Conservation (phyloP, 2,113 vertebrate genomes). For the Smithornis capensis region DNA sequence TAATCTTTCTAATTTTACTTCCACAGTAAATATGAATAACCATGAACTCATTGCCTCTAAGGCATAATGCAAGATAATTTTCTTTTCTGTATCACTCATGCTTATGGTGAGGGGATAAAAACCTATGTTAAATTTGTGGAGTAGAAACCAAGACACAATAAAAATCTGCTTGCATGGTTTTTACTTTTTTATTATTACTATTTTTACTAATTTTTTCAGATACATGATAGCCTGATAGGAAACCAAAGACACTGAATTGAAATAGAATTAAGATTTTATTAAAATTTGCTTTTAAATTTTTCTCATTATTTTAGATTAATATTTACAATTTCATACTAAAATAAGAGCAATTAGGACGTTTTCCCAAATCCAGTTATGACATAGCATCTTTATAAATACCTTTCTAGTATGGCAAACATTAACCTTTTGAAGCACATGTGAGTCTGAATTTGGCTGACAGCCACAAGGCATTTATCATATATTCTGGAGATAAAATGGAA, state of each 20-base stretch:
- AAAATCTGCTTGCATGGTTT: neutral
- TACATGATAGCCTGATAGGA: neutral
- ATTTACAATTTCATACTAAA: neutral
- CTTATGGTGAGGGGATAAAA: neutral
- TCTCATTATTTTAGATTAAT: neutral
- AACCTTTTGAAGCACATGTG: neutral
- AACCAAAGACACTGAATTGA: neutral
- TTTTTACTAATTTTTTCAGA: neutral
- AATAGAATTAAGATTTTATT: neutral
- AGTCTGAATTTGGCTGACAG: neutral
- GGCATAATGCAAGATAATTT: neutral
- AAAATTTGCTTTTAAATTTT: neutral
- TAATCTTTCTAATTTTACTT: neutral
- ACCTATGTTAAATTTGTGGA: neutral
- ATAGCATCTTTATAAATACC: neutral
- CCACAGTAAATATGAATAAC: neutral
- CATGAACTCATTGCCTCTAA: neutral
- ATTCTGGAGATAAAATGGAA: neutral
- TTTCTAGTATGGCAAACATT: neutral
- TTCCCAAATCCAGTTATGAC: neutral
- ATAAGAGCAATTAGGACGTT: neutral
- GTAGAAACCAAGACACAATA: neutral
- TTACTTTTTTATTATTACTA: neutral
- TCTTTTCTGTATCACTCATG: neutral
- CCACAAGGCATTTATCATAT: neutral